Percentiles rank a stretch among this genome's conserved stretches.
These are phyloP conservation scores for Sycon ciliatum DNA, from an alignment of 37 sponge, comb jelly and placozoan genomes.

Conservation along the genomic window DNA sequence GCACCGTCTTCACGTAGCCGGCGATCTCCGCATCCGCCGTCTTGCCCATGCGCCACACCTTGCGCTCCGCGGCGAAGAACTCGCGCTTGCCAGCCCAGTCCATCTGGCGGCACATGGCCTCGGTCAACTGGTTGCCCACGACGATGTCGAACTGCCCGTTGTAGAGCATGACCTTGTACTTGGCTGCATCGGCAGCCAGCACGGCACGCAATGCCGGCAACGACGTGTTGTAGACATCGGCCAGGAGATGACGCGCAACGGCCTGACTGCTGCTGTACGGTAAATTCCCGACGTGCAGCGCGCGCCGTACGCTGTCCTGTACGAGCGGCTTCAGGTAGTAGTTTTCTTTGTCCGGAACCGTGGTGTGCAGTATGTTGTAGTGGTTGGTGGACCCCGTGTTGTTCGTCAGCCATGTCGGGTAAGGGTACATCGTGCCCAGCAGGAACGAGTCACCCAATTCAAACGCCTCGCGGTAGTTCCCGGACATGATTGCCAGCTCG, in stretches of 20 bases:
- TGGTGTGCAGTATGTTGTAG: constrained; percentile 47
- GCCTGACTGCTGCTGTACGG: constrained; percentile 41
- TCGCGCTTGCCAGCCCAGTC: constrained; percentile 53
- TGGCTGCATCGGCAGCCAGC: too few relatives aligned
- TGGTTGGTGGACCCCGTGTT: constrained; percentile 69
- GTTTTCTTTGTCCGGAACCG: too few relatives aligned
- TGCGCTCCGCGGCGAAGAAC: constrained; percentile 41
- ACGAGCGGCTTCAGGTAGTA: constrained; percentile 52
- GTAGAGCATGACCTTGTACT: too few relatives aligned
- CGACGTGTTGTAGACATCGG: too few relatives aligned
- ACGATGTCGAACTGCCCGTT: constrained; percentile 84
- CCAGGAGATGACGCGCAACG: constrained; percentile 41
- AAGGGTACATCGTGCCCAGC: constrained; percentile 67
- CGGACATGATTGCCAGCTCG: constrained; percentile 31
- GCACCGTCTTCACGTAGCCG: constrained; percentile 61
- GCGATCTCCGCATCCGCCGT: constrained; percentile 49
- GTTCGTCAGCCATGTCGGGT: constrained; percentile 66
- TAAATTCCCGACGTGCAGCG: constrained; percentile 78
- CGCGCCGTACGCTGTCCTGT: constrained; percentile 23
- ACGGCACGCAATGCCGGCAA: too few relatives aligned
- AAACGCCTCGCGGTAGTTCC: constrained; percentile 53
- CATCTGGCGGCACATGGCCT: constrained; percentile 37
- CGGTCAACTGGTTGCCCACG: constrained; percentile 65
- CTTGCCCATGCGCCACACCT: constrained; percentile 54
- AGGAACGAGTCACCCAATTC: constrained; percentile 58